Evolutionary conservation across 2,888 invertebrate species (phyloP), one percentile per base, ranked within the genome.

Genomic region (Sinotaia quadrata): DNA sequence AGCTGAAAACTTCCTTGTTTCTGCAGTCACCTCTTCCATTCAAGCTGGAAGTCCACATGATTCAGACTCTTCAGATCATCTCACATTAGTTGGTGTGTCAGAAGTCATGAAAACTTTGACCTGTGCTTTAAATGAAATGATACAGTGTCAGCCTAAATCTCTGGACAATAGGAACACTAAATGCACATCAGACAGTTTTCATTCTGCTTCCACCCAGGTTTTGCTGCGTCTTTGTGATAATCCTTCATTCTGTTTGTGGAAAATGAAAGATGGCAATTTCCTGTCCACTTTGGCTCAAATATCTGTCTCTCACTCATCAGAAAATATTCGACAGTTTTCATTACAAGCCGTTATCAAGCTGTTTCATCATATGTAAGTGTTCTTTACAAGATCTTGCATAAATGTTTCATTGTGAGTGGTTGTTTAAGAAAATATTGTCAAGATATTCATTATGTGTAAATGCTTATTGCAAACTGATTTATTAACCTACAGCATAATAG

Each of bases 1-100:
- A n/a, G 56, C 56, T 10, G 65, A 65, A 33, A 65, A 56, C 33
- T 56, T 65, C 18, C 29, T 65, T 31, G 37, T 56, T 8, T 27
- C 65, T 24, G n/a, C 4, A 1, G 18, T 41, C 7, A 65, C 56
- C 10, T 41, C 2, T 3, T 36, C 37, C 44, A 24, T 65, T 54
- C 24, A 54, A 37, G 27, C 37, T 36, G 18, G 21, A 24, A n/a
- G 2, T 24, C 24, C 36, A 37, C 15, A 29, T 54, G 2, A 10
- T 8, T n/a, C 18, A 5, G 7, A 4, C 15, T 18, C 15, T 18
- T 18, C n/a, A 7, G 12, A 47, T n/a, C 47, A 49, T 10, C 63
- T 37, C 15, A 10, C 31, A 2, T 52, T 54, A 29, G 21, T 27
- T 0, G n/a, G 29, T 2, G 10, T 34, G 12, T 27, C 24, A n/a